Evolutionary conservation across 1,140 invertebrate species (phyloP), one percentile per base, ranked within the genome.

Genomic region (Heliothis subflexa): DNA sequence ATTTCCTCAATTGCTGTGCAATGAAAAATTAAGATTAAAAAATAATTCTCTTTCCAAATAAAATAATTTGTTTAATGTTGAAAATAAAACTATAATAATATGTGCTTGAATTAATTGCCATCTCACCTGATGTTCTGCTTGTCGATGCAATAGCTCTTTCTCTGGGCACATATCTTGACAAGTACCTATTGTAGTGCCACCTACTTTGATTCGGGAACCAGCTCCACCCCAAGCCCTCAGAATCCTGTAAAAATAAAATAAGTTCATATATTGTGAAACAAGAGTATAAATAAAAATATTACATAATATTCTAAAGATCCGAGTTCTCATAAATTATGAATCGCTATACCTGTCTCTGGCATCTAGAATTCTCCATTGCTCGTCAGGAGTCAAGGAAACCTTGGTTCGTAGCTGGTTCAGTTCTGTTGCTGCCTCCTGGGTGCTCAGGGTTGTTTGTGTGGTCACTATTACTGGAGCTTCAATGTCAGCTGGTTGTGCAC

Each of bases 91-190:
- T n/a, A n/a, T n/a, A n/a, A n/a, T n/a, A n/a, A n/a, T n/a, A n/a
- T n/a, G n/a, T n/a, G n/a, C n/a, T n/a, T n/a, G n/a, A n/a, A n/a
- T n/a, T n/a, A n/a, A n/a, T n/a, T n/a, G n/a, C n/a, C n/a, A n/a
- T n/a, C n/a, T n/a, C n/a, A n/a, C n/a, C 21, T 98, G 97, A 83
- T 98, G 96, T 90, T 98, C 97, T 25, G 97, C 96, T 88, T 98
- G 97, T 73, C 98, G 95, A 90, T 98, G 96, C 70, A 99, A 96
- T 55, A 99, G 95, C 92, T 99, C 99, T 89, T 99, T 99, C 91
- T 99, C 99, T 0, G 99, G 99, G 92, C 99, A 99, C 99, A 99
- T 99, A 89, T 99, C 99, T 0, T 97, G 97, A 93, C 99, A 99
- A 7, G 97, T 97, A 12, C 98, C 99, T 78, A 96, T 95, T 12